Conservation (phyloP, 2,113 vertebrate genomes). For the Marcusenius ussheri region DNA sequence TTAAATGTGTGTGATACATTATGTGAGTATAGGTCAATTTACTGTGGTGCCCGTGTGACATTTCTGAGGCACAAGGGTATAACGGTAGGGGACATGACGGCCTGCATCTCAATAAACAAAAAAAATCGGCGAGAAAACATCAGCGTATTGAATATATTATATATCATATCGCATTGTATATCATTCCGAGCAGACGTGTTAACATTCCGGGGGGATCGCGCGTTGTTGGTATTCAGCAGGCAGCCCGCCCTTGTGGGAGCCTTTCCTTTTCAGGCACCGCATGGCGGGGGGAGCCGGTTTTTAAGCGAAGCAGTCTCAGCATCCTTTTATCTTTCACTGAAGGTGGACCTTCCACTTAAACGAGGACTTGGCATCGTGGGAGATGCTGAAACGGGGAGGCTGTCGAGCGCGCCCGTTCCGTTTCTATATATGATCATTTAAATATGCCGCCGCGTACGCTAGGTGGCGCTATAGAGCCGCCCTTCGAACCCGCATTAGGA, state of each 20-base stretch:
- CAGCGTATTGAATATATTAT: not conserved
- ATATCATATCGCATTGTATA: not conserved
- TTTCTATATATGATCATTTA: not conserved
- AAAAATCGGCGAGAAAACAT: not conserved
- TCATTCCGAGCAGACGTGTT: not conserved
- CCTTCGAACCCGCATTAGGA: not conserved
- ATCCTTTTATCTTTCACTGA: not conserved
- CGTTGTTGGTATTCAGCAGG: slow-evolving; percentile 1
- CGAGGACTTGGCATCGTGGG: not conserved
- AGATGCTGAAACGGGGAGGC: not conserved
- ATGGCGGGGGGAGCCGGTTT: not conserved
- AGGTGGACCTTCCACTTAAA: not conserved
- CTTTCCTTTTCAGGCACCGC: not conserved
- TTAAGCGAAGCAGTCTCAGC: not conserved
- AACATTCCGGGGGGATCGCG: not conserved
- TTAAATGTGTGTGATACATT: not conserved
- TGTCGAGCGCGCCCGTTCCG: not conserved
- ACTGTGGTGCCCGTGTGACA: not conserved
- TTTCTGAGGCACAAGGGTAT: not conserved
- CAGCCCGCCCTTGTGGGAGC: not conserved
- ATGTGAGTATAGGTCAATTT: not conserved
- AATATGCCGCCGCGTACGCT: not conserved
- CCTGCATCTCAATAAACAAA: slow-evolving; percentile 5
- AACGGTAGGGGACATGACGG: not conserved
- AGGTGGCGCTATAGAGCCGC: not conserved